Percentiles rank a stretch among this genome's conserved stretches.
Conservation (phyloP, 1,140 invertebrate species). For the Drosophila paulistorum region DNA sequence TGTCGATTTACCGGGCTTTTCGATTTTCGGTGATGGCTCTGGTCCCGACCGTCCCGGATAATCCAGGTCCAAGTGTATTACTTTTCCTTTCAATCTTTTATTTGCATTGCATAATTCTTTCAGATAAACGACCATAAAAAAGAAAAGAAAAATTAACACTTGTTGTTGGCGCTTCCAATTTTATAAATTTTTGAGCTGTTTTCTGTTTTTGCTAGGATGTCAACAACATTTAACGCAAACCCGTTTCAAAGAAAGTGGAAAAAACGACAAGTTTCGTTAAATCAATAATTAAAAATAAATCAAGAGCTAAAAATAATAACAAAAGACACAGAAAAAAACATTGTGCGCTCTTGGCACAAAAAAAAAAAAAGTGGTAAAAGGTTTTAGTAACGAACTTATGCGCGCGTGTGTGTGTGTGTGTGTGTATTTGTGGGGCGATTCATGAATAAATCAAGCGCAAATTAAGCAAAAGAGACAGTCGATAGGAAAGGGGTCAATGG, state of each 20-base stretch:
- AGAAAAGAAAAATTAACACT: constrained; percentile 27
- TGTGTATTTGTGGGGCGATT: constrained; percentile 22
- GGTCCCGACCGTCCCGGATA: no score
- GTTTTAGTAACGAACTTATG: neutral
- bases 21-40: no score
- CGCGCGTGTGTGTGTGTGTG: constrained; percentile 10
- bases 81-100: no score
- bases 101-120: constrained; percentile 14
- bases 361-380: neutral
- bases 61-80: no score
- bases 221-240: constrained; percentile 15
- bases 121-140: neutral
- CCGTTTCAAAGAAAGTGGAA: constrained; percentile 36
- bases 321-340: constrained; percentile 28
- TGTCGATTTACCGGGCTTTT: no score
- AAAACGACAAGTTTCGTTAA: constrained; percentile 31
- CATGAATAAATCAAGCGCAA: constrained; percentile 66
- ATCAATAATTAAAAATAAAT: constrained; percentile 75
- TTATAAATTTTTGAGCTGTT: neutral
- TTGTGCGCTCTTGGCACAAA: constrained; percentile 29
- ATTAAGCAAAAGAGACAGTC: constrained; percentile 47
- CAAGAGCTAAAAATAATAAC: constrained; percentile 52
- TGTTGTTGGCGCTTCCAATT: constrained; percentile 8
- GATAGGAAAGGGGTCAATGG: neutral
- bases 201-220: neutral